Conservation (phyloP, 2,888 invertebrate genomes). For the Caenorhabditis becei region DNA sequence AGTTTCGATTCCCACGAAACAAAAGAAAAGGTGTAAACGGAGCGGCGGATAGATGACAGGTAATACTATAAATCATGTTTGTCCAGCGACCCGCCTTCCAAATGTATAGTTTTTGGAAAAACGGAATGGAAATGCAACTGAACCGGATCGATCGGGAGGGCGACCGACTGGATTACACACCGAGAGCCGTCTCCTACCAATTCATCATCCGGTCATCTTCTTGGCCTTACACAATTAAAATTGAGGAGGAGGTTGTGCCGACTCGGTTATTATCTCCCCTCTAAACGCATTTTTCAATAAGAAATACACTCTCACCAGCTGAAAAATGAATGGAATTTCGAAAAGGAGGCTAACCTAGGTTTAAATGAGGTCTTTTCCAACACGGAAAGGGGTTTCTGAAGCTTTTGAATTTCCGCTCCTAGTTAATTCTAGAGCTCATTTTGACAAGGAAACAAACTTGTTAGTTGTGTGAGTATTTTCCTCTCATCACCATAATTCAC, state of each 20-base stretch:
- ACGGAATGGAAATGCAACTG: background rate
- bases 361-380: no score
- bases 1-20: conserved; percentile 1
- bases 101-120: conserved; percentile 11
- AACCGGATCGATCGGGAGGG: background rate
- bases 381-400: no score
- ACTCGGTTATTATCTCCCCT: background rate
- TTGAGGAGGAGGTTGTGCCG: background rate
- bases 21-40: background rate
- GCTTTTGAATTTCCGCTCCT: no score
- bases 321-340: no score
- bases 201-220: conserved; percentile 35
- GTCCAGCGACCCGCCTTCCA: conserved; percentile 17
- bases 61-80: conserved; percentile 49
- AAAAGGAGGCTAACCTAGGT: no score
- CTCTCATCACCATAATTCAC: background rate
- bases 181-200: background rate
- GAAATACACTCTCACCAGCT: no score
- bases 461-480: background rate
- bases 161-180: conserved; percentile 11
- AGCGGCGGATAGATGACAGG: conserved; percentile 5
- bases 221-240: conserved; percentile 36
- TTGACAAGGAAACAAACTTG: no score
- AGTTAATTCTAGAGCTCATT: no score
- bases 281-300: background rate